Base-by-base conservation (phyloP, 2,888 invertebrate species). In the Netelia fuscicornis region DNA sequence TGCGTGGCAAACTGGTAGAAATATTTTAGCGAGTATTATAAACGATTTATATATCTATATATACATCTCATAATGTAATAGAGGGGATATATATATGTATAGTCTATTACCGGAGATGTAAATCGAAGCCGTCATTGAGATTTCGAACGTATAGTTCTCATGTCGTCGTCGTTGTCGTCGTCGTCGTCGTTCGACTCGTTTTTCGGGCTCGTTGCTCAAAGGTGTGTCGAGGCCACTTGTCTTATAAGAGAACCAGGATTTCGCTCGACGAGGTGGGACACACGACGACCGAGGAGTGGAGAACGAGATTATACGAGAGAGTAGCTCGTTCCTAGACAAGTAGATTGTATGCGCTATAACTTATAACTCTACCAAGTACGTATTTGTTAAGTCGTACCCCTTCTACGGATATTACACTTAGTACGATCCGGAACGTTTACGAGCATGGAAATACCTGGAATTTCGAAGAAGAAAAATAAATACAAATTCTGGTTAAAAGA, bases 181-280 rank as follows among this genome's bases (percentile, higher is more conserved):
- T 30, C 37, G n/a, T 56, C 17, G 68, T 75, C 62, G 81, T 20
- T 81, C 60, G 75, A 81, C 60, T 81, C 68, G 78, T 81, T 81
- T 81, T 81, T 37, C 30, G 30, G 81, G 81, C 60, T 62, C 62
- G 42, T 75, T 58, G 20, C 74, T 68, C 68, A 62, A 81, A 81
- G 81, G 81, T 81, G 81, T 81, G 81, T 81, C 81, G 81, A 81
- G 81, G 81, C 42, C 81, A 75, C 72, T 81, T 48, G 48, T 48
- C 52, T 54, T 67, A 30, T 30, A 5, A 30, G 30, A 30, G 30
- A 68, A 74, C 67, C 81, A 75, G 81, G 81, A 81, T 81, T 81
- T 70, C 9, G 67, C 65, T 2, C 25, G 52, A 65, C 79, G 11
- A 54, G 42, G 17, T 44, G 42, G 64, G 54, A 10, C 48, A 48